These are phyloP conservation scores for Morone saxatilis DNA, from an alignment of 2,113 vertebrate species.

Conservation along the genomic window DNA sequence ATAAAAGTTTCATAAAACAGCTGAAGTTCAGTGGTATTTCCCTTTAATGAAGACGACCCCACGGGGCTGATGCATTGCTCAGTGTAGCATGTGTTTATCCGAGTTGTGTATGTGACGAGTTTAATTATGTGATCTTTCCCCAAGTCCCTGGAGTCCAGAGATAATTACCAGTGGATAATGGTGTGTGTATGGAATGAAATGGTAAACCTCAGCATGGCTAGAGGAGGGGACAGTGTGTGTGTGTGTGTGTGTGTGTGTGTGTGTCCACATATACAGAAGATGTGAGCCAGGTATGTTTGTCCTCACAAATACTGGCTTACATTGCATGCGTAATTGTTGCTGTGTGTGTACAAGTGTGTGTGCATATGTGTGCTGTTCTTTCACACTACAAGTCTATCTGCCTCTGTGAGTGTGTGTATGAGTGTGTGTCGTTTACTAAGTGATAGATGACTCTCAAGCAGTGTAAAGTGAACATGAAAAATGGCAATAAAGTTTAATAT, in stretches of 20 bases:
- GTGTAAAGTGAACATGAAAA: slow-evolving; percentile 67
- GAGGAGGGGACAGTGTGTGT: background rate
- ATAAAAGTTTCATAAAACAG: slow-evolving; percentile 20
- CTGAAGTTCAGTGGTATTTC: slow-evolving; percentile 43
- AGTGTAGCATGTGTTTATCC: background rate
- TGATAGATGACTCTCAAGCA: slow-evolving; percentile 58
- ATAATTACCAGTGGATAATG: slow-evolving; percentile 40
- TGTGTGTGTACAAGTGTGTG: too few relatives aligned
- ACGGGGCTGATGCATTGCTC: background rate
- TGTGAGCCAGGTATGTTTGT: background rate
- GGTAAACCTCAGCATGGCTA: background rate
- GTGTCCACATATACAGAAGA: too few relatives aligned
- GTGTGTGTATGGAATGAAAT: slow-evolving; percentile 6
- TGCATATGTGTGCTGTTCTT: background rate
- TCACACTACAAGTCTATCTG: background rate
- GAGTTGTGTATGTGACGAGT: slow-evolving; percentile 40
- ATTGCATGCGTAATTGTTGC: background rate
- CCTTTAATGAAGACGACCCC: slow-evolving; percentile 13
- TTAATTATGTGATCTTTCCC: slow-evolving; percentile 45
- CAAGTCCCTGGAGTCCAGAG: slow-evolving; percentile 13
- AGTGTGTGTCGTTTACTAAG: slow-evolving; percentile 21
- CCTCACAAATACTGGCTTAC: background rate
- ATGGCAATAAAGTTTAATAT: slow-evolving; percentile 70
- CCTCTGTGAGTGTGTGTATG: background rate
- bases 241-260: slow-evolving; percentile 3